These are phyloP conservation scores for Drosophila pectinifera DNA, from an alignment of 1,140 invertebrate species.

Conservation along the genomic window DNA sequence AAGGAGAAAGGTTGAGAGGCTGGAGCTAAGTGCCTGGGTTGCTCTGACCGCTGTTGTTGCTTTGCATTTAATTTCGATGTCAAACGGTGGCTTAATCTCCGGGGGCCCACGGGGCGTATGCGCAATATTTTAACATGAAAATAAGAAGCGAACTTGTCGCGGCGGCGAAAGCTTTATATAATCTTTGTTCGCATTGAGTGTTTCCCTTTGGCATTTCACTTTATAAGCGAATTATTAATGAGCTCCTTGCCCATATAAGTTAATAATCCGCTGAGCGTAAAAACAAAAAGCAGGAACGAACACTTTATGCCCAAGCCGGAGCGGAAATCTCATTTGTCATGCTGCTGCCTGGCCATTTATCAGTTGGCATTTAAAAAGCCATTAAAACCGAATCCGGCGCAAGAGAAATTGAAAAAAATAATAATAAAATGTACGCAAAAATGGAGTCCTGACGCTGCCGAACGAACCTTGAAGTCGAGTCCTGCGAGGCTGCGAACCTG, in stretches of 20 bases:
- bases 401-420: conserved; percentile 43
- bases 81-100: conserved; percentile 53
- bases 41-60: conserved; percentile 40
- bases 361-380: conserved; percentile 82
- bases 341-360: conserved; percentile 80
- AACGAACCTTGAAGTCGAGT: conserved; percentile 45
- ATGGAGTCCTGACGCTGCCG: conserved; percentile 8
- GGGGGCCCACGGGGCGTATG: conserved; percentile 51
- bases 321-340: conserved; percentile 80
- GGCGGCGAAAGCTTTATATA: conserved; percentile 28
- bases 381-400: conserved; percentile 79
- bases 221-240: conserved; percentile 69
- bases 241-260: conserved; percentile 59
- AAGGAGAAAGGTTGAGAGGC: conserved; percentile 16
- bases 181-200: conserved; percentile 45
- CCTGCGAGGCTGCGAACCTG: conserved; percentile 21
- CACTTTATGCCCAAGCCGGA: conserved; percentile 47
- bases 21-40: conserved; percentile 33
- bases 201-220: conserved; percentile 47
- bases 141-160: conserved; percentile 21
- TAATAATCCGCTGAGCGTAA: conserved; percentile 53
- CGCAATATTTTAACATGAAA: conserved; percentile 43
- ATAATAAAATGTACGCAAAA: conserved; percentile 45
- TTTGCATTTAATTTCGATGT: conserved; percentile 76
- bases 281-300: conserved; percentile 46